These are phyloP conservation scores for Lasioglossum marginatum DNA, from an alignment of 2,888 invertebrate species.

Conservation along the genomic window DNA sequence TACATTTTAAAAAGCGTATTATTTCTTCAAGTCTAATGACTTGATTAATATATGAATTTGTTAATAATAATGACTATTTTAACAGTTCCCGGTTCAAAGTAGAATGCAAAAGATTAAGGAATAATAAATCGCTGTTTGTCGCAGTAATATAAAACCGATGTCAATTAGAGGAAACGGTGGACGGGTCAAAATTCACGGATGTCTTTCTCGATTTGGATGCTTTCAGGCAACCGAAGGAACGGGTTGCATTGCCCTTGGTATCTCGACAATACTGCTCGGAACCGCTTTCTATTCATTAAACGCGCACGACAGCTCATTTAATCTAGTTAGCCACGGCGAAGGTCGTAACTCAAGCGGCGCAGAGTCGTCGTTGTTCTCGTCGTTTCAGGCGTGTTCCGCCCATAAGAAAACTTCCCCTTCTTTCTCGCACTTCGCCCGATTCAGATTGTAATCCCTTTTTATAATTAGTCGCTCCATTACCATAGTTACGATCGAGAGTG, in stretches of 20 bases:
- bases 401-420: slow-evolving; percentile 51
- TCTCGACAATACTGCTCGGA: slow-evolving; percentile 27
- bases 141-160: background rate
- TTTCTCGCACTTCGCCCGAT: slow-evolving; percentile 21
- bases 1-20: background rate
- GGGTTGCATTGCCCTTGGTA: slow-evolving; percentile 21
- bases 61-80: background rate
- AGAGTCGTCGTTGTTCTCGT: slow-evolving; percentile 25
- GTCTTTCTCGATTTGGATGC: background rate
- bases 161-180: background rate
- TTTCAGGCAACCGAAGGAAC: background rate
- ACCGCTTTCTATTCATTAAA: slow-evolving; percentile 76
- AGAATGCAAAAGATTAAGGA: background rate
- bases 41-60: too few species aligned
- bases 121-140: background rate
- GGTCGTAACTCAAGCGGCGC: slow-evolving; percentile 69
- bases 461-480: slow-evolving; percentile 74
- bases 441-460: slow-evolving; percentile 73
- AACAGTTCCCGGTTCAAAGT: background rate
- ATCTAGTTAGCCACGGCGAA: slow-evolving; percentile 72
- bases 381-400: slow-evolving; percentile 46
- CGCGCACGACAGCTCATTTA: slow-evolving; percentile 75
- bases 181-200: background rate
- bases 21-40: background rate
- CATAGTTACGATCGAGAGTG: slow-evolving; percentile 76